These are phyloP conservation scores for Cirrhinus molitorella DNA, from an alignment of 2,797 vertebrate genomes.

Conservation along the genomic window DNA sequence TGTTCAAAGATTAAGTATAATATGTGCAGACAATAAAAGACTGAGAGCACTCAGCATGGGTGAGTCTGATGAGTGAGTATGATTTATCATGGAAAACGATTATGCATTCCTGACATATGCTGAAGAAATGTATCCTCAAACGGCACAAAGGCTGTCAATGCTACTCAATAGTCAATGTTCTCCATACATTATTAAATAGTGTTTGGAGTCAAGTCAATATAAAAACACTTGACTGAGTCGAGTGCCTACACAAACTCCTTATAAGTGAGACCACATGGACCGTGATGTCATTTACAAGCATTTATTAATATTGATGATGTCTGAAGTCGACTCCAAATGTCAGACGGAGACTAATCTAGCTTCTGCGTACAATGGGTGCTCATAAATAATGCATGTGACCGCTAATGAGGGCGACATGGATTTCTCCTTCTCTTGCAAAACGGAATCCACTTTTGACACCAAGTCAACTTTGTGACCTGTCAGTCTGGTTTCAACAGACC, in stretches of 20 bases:
- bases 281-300: slow-evolving; percentile 54
- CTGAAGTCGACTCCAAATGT: slow-evolving; percentile 56
- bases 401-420: slow-evolving; percentile 41
- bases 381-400: slow-evolving; percentile 50
- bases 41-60: background rate
- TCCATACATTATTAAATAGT: background rate
- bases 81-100: background rate
- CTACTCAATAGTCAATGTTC: slow-evolving; percentile 2
- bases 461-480: slow-evolving; percentile 7
- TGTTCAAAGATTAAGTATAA: slow-evolving; percentile 15
- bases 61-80: background rate
- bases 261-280: slow-evolving; percentile 29
- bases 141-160: slow-evolving; percentile 8
- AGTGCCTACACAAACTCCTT: slow-evolving; percentile 24
- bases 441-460: slow-evolving; percentile 2
- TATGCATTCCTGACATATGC: slow-evolving; percentile 4
- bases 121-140: background rate
- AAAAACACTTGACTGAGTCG: slow-evolving; percentile 43
- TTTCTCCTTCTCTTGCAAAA: slow-evolving; percentile 28
- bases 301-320: slow-evolving; percentile 60
- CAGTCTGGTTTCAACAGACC: slow-evolving; percentile 8
- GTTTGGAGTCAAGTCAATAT: slow-evolving; percentile 37
- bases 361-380: slow-evolving; percentile 16
- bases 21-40: background rate
- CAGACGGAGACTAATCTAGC: slow-evolving; percentile 44